These are phyloP conservation scores for Serinus canaria DNA, from an alignment of 2,113 vertebrate species.

Conservation along the genomic window DNA sequence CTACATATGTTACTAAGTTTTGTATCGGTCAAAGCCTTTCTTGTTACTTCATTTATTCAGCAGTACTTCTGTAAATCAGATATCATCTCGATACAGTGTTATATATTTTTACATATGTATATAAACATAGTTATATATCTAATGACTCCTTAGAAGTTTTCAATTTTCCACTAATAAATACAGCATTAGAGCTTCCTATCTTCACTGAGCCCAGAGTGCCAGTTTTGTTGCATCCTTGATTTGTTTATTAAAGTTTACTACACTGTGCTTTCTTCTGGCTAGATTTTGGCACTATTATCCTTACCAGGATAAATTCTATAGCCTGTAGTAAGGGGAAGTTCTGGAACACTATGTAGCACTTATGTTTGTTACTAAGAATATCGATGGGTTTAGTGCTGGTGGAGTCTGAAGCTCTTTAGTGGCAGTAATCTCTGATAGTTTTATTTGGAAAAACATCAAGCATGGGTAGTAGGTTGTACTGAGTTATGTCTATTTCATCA, in stretches of 20 bases:
- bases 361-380: constrained; percentile 17
- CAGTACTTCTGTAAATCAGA: not conserved
- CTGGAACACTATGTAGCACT: not conserved
- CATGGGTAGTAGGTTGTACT: not conserved
- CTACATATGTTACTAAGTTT: not conserved
- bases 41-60: not conserved
- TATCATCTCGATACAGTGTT: not conserved
- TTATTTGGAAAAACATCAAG: not conserved
- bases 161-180: not conserved
- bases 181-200: not conserved
- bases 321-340: not conserved
- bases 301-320: not conserved
- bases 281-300: not conserved
- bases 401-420: not conserved
- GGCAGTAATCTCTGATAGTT: not conserved
- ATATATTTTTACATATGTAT: not conserved
- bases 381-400: not conserved
- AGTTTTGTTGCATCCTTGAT: not conserved
- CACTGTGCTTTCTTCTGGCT: not conserved
- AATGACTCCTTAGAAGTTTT: not conserved
- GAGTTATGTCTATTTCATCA: not conserved
- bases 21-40: not conserved
- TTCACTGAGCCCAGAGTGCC: not conserved
- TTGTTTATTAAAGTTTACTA: not conserved
- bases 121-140: not conserved